Evolutionary conservation across 2,113 vertebrate species (phyloP), one percentile per base, ranked within the genome.

Genomic region (Mustela lutreola): DNA sequence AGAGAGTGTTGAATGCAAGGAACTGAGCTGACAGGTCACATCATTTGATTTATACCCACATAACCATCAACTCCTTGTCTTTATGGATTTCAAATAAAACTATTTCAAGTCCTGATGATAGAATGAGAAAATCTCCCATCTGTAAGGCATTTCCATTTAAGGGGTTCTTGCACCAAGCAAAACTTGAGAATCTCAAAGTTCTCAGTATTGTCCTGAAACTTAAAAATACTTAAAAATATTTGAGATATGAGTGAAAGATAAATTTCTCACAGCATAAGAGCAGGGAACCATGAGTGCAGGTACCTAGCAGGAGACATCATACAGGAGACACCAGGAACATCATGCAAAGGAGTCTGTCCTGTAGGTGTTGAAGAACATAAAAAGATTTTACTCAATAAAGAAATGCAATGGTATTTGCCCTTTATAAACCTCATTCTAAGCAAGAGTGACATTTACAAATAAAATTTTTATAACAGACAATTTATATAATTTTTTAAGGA

Each of bases 41-140:
- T 42, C 22, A 45, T 63, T 19, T 65, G 24, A 80, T 60, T 89
- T 84, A 73, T 18, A 73, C 62, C 9, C 1, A 0, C 16, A 31
- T 21, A 75, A 9, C 18, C 39, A 71, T 39, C 7, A 63, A 12
- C 11, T 56, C 50, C 73, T 90, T 65, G 53, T 79, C 45, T 85
- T 94, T 48, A 89, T 24, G 60, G 31, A 83, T 71, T 91, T 96
- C 80, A 78, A 48, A 93, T 65, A 91, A 93, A 83, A 60, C 22
- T 78, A 9, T 11, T 63, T 16, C 58, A 26, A 65, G 45, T 89
- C 31, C 33, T 63, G 60, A 83, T 28, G 79, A 65, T 11, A 89
- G 36, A 79, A 42, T 86, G 19, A 71, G 33, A 76, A 70, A 76
- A 42, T 19, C 50, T 76, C 45, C 33, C 7, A 1, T 82, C 45